Evolutionary conservation across 2,888 invertebrate species (phyloP).

Genomic region (Eupithecia insigniata): DNA sequence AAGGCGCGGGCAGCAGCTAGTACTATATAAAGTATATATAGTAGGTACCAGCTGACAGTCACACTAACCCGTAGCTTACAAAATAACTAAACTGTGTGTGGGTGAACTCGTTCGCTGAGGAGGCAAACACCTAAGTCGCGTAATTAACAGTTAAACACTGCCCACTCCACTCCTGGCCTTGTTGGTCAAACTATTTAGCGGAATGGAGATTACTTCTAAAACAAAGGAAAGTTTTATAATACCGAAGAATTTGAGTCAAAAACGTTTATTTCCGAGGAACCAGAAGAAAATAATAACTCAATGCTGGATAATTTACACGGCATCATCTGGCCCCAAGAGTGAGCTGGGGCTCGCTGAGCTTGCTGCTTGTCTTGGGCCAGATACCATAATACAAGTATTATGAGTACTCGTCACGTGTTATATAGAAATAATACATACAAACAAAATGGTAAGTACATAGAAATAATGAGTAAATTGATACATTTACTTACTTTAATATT

Average conservation of each 20-base stretch:
- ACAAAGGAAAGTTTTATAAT: background rate
- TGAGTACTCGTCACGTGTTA: no score
- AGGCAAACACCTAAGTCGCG: slow-evolving; percentile 20
- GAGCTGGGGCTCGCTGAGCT: no score
- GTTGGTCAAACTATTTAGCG: background rate
- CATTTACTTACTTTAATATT: no score
- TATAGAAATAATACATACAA: no score
- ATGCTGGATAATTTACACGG: no score
- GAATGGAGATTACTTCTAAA: background rate
- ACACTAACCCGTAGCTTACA: slow-evolving; percentile 1
- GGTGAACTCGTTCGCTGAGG: slow-evolving; percentile 32
- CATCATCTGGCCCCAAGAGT: no score
- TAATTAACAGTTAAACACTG: slow-evolving; percentile 37
- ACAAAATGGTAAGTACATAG: no score
- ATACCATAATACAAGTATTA: no score
- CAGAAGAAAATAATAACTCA: no score
- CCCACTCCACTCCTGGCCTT: slow-evolving; percentile 19
- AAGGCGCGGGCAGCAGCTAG: no score
- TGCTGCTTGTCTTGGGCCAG: no score
- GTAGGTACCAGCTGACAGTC: background rate
- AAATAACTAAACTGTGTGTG: slow-evolving; percentile 19
- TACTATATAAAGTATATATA: background rate
- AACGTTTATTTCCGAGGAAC: background rate
- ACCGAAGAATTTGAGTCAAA: background rate
- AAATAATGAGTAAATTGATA: no score